Evolutionary conservation across 1,140 invertebrate species (phyloP), one percentile per base, ranked within the genome.

Genomic region (Neoseiulus cucumeris): DNA sequence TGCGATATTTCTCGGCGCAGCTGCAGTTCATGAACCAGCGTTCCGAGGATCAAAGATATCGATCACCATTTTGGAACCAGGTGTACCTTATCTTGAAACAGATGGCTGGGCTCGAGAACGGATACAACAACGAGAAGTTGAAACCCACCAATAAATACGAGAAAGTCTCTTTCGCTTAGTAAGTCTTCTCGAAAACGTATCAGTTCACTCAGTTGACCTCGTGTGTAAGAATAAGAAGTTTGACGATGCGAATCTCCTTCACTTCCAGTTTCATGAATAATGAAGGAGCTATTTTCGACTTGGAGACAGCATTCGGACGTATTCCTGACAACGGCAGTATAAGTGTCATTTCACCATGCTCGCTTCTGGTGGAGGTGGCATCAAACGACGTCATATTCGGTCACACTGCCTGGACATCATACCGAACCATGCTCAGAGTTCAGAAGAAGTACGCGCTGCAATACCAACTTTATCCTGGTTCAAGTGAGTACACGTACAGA

Each of bases 21-120:
- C 51, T 59, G 14, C 2, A 59, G 12, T 59, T 25, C 25, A 59
- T 59, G 51, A 59, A 59, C 9, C 1, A 18, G 22, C 25, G 51
- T 18, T 59, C 51, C 6, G 14, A 17, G 25, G 51, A 59, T 4
- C 14, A 59, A 25, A 12, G 51, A 2, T n/a, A 14, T 14, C 2
- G 22, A 9, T 59, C 51, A 20, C 25, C 51, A 12, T 59, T 59
- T 9, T 59, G 51, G 51, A 18, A 59, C 22, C 69, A 80, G 77
- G 74, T 81, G 14, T 74, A 74, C 41, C 69, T 80, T 42, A 75
- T 76, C 30, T 72, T 79, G 44, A 68, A 74, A 18, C 80, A 82
- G 71, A 66, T 80, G 9, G 73, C 74, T 67, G 80, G 80, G 12
- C 65, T 82, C 4, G 72, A 74, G 42, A 75, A 79, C 72, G 80